phyloP scores from a whole-genome alignment of 2,888 invertebrate species.

The Agonopterix arenella region DNA sequence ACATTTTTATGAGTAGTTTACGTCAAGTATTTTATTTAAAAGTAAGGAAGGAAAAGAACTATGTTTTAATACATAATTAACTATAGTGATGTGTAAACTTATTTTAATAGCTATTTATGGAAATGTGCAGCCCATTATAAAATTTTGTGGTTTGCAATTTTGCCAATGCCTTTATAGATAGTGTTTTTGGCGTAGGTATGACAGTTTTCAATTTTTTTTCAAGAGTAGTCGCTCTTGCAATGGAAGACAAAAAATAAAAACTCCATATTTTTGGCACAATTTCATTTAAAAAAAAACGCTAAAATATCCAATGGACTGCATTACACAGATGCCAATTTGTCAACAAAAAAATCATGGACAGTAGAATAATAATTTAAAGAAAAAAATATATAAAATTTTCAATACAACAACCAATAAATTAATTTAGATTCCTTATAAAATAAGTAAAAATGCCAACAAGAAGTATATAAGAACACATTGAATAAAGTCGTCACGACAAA shows the following conservation, averaged over 20 bases:
- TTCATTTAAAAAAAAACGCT: constrained; percentile 19
- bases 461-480: constrained; percentile 76
- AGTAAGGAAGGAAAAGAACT: constrained; percentile 64
- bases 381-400: constrained; percentile 55
- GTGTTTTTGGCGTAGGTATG: background rate
- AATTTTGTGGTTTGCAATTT: background rate
- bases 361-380: constrained; percentile 69
- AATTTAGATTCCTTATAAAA: constrained; percentile 76
- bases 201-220: background rate
- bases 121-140: constrained; percentile 32
- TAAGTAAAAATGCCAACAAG: constrained; percentile 77
- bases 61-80: constrained; percentile 37
- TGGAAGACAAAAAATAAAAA: constrained; percentile 52
- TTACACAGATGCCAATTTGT: constrained; percentile 58
- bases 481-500: constrained; percentile 47
- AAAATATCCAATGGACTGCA: constrained; percentile 57
- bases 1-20: constrained; percentile 70
- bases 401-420: constrained; percentile 77
- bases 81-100: constrained; percentile 22
- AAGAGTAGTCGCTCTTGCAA: constrained; percentile 12
- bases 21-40: constrained; percentile 64
- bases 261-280: constrained; percentile 53
- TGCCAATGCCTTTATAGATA: background rate
- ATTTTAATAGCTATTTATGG: constrained; percentile 17
- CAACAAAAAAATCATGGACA: constrained; percentile 48